Evolutionary conservation across 1,140 invertebrate genomes (phyloP).

Genomic region (Aphis gossypii): DNA sequence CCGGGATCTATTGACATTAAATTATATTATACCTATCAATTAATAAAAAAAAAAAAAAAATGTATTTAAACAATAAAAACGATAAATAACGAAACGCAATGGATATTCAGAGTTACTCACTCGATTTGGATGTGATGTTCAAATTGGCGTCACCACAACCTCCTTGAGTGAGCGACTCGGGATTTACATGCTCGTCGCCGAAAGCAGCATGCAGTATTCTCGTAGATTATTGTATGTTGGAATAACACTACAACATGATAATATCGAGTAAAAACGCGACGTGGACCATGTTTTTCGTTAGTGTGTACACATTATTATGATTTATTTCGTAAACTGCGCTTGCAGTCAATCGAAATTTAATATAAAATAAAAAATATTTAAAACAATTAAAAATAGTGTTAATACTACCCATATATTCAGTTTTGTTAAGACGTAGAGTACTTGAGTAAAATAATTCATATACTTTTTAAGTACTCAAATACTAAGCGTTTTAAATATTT

Average conservation of each 20-base stretch:
- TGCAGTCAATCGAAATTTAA: background rate
- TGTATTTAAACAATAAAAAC: background rate
- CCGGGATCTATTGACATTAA: too few species aligned
- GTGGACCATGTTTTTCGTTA: background rate
- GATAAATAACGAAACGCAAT: background rate
- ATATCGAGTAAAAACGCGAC: background rate
- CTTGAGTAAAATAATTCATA: too few species aligned
- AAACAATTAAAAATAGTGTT: background rate
- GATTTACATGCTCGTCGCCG: too few species aligned
- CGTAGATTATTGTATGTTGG: too few species aligned
- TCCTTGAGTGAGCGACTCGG: slow-evolving; percentile 92
- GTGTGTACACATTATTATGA: too few species aligned
- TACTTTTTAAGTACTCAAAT: too few species aligned
- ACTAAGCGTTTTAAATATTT: too few species aligned
- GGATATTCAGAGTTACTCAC: slow-evolving; percentile 76
- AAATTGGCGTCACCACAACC: slow-evolving; percentile 84
- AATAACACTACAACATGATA: background rate
- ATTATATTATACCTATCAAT: too few species aligned
- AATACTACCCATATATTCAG: background rate
- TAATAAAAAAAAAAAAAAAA: background rate
- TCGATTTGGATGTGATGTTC: slow-evolving; percentile 96
- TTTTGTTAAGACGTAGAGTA: background rate
- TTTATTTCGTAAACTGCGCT: background rate
- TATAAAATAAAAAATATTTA: background rate
- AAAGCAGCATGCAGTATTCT: too few species aligned